A percentile compares a stretch with the other conserved stretches of the same genome.
phyloP scores from a whole-genome alignment of 2,113 vertebrate species.

The Thomomys bottae region DNA sequence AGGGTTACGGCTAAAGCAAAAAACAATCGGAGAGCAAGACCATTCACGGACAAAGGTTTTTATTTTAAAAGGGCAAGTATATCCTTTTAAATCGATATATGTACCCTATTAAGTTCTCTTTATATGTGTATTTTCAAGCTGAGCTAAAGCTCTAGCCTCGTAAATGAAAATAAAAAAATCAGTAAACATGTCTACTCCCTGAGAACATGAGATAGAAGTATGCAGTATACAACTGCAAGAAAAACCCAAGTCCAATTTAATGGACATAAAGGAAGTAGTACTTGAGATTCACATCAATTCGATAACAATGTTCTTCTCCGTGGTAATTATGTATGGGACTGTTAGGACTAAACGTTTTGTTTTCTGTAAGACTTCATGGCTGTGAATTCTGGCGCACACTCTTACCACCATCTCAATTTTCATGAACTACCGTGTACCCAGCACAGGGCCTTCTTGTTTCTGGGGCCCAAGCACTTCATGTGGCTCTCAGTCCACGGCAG shows the following conservation, averaged over 20 bases:
- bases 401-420: neutral
- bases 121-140: neutral
- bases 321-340: accelerated
- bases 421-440: neutral
- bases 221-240: neutral
- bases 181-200: neutral
- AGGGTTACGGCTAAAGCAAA: neutral
- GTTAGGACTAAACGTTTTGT: neutral
- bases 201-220: neutral
- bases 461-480: neutral
- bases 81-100: neutral
- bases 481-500: too few relatives aligned
- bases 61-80: neutral
- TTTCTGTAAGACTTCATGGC: neutral
- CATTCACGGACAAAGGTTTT: neutral
- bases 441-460: neutral
- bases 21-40: neutral
- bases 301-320: neutral
- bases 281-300: neutral
- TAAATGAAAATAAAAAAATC: neutral
- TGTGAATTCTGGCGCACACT: neutral
- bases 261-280: neutral
- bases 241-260: neutral
- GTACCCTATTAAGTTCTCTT: too few relatives aligned
- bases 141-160: neutral